These are phyloP conservation scores for Bradynema listronoti DNA, from an alignment of 1,140 invertebrate genomes.

Conservation along the genomic window DNA sequence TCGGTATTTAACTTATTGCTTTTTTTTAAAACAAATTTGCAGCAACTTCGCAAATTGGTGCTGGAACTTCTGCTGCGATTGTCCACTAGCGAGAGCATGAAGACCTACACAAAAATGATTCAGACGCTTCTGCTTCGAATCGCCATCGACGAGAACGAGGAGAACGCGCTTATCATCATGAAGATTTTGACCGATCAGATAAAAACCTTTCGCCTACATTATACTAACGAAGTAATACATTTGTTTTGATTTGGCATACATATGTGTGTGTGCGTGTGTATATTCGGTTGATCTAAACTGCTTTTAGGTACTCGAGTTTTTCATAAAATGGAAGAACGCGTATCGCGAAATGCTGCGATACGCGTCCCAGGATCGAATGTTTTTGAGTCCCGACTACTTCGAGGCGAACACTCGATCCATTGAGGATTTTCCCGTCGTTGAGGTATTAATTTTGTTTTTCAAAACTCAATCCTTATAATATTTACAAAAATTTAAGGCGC, in stretches of 20 bases:
- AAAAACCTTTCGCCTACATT: slow-evolving; percentile 33
- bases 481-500: not conserved
- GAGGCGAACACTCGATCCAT: too few relatives aligned
- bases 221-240: slow-evolving; percentile 22
- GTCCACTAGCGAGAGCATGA: slow-evolving; percentile 20
- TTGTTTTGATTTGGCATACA: too few relatives aligned
- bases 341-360: slow-evolving; percentile 27
- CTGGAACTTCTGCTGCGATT: slow-evolving; percentile 29
- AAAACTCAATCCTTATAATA: not conserved
- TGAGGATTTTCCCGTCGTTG: slow-evolving; percentile 23
- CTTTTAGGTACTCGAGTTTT: slow-evolving; percentile 18
- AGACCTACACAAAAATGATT: slow-evolving; percentile 21
- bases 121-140: slow-evolving; percentile 27
- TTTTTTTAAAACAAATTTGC: slow-evolving; percentile 11
- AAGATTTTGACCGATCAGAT: slow-evolving; percentile 37
- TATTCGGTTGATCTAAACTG: slow-evolving; percentile 15
- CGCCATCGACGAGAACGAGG: slow-evolving; percentile 32
- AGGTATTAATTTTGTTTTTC: slow-evolving; percentile 4
- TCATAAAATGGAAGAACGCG: slow-evolving; percentile 28
- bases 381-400: slow-evolving; percentile 15
- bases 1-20: slow-evolving; percentile 2
- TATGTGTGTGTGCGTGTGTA: slow-evolving; percentile 4
- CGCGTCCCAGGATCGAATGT: slow-evolving; percentile 22
- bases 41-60: slow-evolving; percentile 40
- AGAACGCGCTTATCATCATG: slow-evolving; percentile 37